phyloP scores from a whole-genome alignment of 2,888 invertebrate species.

The Stegana nigrithorax region DNA sequence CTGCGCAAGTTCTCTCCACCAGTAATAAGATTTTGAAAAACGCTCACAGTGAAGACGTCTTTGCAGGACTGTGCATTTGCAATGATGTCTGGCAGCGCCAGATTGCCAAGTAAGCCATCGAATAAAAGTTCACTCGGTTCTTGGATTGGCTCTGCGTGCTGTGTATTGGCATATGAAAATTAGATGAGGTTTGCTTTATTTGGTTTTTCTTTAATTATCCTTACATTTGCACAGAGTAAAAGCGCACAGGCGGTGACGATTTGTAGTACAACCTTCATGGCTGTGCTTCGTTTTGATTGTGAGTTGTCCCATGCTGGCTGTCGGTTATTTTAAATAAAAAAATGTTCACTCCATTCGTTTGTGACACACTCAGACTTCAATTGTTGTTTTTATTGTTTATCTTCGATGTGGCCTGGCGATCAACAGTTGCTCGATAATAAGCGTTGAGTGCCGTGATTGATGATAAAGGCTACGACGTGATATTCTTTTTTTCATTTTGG shows the following conservation, averaged over 20 bases:
- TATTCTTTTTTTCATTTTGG: background rate
- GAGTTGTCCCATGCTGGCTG: background rate
- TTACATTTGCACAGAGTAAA: conserved; percentile 40
- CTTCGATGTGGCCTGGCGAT: background rate
- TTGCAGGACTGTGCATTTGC: conserved; percentile 29
- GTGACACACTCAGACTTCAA: conserved; percentile 14
- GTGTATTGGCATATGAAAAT: too few species aligned
- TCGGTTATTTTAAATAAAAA: conserved; percentile 40
- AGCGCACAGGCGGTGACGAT: conserved; percentile 37
- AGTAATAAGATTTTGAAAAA: conserved; percentile 28
- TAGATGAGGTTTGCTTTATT: conserved; percentile 15
- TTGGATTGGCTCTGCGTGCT: conserved; percentile 6
- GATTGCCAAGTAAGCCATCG: conserved; percentile 43
- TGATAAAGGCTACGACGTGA: conserved; percentile 30
- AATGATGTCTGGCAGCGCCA: conserved; percentile 18
- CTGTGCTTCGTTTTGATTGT: conserved; percentile 39
- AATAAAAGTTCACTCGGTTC: conserved; percentile 35
- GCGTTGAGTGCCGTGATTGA: conserved; percentile 33
- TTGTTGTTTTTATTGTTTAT: conserved; percentile 14
- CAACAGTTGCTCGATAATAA: conserved; percentile 42
- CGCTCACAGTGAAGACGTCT: conserved; percentile 19
- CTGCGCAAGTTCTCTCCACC: conserved; percentile 35
- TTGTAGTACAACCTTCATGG: conserved; percentile 48
- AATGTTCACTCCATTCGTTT: background rate
- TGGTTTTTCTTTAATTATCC: too few species aligned